A percentile compares a stretch with the other conserved stretches of the same genome.
phyloP scores from a whole-genome alignment of 2,113 vertebrate genomes.

The Anguilla rostrata region DNA sequence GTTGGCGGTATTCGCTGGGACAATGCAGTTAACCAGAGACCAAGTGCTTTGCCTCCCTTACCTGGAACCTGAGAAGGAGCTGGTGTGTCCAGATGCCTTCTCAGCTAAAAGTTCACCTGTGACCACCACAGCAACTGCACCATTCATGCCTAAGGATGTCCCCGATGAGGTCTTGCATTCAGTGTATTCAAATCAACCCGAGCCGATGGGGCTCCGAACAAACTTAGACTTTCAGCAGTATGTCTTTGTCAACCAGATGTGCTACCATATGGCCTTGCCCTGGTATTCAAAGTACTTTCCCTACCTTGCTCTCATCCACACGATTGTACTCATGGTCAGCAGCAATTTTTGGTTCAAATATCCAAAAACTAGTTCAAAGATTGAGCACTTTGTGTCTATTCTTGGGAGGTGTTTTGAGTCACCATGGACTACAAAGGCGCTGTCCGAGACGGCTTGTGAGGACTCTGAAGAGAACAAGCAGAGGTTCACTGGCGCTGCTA shows the following conservation, averaged over 20 bases:
- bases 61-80: conserved; percentile 63
- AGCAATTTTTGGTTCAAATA: conserved; percentile 99
- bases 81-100: not conserved
- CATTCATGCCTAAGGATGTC: conserved; percentile 54
- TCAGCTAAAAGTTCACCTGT: conserved; percentile 21
- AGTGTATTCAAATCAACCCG: conserved; percentile 57
- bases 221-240: conserved; percentile 97
- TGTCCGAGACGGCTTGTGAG: conserved; percentile 94
- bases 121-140: conserved; percentile 27
- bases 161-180: conserved; percentile 45
- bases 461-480: conserved; percentile 97
- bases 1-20: conserved; percentile 96
- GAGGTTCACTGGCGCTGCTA: conserved; percentile 79
- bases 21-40: conserved; percentile 98
- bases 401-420: conserved; percentile 95
- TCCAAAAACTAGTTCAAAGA: conserved; percentile 97
- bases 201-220: conserved; percentile 80
- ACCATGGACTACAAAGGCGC: conserved; percentile 95
- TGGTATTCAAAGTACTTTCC: conserved; percentile 99
- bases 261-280: conserved; percentile 93
- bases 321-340: conserved; percentile 94
- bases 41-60: conserved; percentile 93
- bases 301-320: conserved; percentile 95
- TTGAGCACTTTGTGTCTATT: conserved; percentile 97
- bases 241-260: conserved; percentile 97